Evolutionary conservation across 2,113 vertebrate species (phyloP).

Genomic region (Synodontis membranacea): DNA sequence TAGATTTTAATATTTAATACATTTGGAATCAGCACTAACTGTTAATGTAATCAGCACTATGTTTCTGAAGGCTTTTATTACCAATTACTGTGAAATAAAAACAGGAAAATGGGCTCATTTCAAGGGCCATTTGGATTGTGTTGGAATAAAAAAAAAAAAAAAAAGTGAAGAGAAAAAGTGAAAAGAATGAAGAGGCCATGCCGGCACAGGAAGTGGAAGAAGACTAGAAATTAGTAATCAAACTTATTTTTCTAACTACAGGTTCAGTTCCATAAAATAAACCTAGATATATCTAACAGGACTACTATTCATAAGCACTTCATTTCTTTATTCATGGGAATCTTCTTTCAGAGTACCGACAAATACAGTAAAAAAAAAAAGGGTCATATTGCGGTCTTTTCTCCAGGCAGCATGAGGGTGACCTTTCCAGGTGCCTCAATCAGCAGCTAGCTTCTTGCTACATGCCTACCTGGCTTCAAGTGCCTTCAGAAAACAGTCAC

Average conservation of each 20-base stretch:
- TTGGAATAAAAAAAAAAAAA: not conserved
- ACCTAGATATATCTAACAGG: not conserved
- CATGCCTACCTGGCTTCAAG: conserved; percentile 12
- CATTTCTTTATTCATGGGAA: not conserved
- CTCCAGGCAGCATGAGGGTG: not conserved
- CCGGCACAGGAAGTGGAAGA: not conserved
- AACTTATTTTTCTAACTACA: conserved; percentile 12
- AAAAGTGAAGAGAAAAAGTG: not conserved
- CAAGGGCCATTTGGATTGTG: conserved; percentile 35
- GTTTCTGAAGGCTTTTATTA: conserved; percentile 32
- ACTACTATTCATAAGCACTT: not conserved
- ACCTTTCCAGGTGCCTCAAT: conserved; percentile 16
- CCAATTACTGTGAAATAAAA: conserved; percentile 12
- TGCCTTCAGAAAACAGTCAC: conserved; percentile 6
- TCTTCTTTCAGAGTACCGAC: not conserved
- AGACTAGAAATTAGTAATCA: not conserved
- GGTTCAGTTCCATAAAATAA: not conserved
- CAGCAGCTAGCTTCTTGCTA: not conserved
- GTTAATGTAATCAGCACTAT: conserved; percentile 17
- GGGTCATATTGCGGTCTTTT: conserved; percentile 3
- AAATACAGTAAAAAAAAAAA: not conserved
- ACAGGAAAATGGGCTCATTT: conserved; percentile 37
- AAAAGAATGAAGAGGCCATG: not conserved
- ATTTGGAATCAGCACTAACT: conserved; percentile 5
- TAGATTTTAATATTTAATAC: not conserved